Evolutionary conservation across 2,113 vertebrate genomes (phyloP).

Genomic region (Pteronura brasiliensis): DNA sequence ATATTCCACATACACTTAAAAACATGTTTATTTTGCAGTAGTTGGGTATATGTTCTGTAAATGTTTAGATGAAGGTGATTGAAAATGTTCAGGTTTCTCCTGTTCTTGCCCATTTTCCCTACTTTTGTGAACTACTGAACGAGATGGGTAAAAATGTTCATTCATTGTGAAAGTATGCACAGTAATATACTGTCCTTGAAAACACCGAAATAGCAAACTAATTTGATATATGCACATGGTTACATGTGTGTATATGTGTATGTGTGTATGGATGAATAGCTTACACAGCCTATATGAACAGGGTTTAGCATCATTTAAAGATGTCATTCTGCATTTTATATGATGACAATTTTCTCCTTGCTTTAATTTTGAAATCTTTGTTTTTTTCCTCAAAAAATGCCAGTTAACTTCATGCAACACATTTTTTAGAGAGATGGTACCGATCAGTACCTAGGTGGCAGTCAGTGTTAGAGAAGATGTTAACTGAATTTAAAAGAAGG

Average conservation of each 20-base stretch:
- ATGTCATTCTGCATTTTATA: neutral
- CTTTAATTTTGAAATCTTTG: neutral
- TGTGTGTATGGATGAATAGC: neutral
- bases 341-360: neutral
- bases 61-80: neutral
- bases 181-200: neutral
- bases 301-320: neutral
- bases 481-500: neutral
- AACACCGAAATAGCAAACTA: neutral
- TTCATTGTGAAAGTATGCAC: neutral
- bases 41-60: neutral
- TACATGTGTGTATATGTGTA: neutral
- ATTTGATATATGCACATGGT: too few species aligned
- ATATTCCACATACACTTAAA: neutral
- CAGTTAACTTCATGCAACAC: neutral
- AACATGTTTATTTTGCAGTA: neutral
- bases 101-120: accelerated
- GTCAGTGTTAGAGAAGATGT: neutral
- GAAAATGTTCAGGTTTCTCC: neutral
- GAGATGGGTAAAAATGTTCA: neutral
- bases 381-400: neutral
- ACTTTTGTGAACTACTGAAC: neutral
- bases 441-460: neutral
- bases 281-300: neutral
- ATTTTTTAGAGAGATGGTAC: neutral